Conservation (phyloP, 2,797 vertebrate species). For the Podarcis siculus region DNA sequence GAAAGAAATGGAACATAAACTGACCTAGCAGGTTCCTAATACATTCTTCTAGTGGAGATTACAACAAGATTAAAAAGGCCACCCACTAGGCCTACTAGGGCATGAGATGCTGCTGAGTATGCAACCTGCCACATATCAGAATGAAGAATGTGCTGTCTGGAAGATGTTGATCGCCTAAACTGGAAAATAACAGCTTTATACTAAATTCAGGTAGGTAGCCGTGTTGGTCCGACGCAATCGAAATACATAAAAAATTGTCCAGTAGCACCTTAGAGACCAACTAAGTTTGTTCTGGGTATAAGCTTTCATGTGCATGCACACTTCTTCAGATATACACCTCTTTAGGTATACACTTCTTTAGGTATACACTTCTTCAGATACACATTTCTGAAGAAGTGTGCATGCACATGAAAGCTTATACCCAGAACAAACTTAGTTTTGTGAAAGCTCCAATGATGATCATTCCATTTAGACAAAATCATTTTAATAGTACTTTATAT, state of each 20-base stretch:
- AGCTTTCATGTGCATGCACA: too few species aligned
- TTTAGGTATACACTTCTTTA: too few species aligned
- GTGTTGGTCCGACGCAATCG: too few species aligned
- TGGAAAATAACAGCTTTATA: neutral
- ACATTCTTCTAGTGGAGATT: neutral
- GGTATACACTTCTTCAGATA: too few species aligned
- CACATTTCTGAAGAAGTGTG: too few species aligned
- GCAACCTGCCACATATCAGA: neutral
- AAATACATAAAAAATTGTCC: too few species aligned
- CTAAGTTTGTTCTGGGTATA: too few species aligned
- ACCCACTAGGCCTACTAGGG: neutral
- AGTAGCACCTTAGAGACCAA: too few species aligned
- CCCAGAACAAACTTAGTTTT: constrained; percentile 16
- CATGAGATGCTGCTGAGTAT: neutral
- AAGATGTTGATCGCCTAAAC: neutral
- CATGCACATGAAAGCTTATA: too few species aligned
- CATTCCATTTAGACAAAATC: constrained; percentile 20
- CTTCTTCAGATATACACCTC: too few species aligned
- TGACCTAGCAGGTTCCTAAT: neutral
- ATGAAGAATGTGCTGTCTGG: neutral
- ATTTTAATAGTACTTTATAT: constrained; percentile 15
- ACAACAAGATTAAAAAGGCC: constrained; percentile 9
- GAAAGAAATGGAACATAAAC: neutral
- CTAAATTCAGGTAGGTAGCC: too few species aligned
- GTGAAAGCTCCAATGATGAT: neutral